phyloP scores from a whole-genome alignment of 2,888 invertebrate genomes.

The Thecophora atra region DNA sequence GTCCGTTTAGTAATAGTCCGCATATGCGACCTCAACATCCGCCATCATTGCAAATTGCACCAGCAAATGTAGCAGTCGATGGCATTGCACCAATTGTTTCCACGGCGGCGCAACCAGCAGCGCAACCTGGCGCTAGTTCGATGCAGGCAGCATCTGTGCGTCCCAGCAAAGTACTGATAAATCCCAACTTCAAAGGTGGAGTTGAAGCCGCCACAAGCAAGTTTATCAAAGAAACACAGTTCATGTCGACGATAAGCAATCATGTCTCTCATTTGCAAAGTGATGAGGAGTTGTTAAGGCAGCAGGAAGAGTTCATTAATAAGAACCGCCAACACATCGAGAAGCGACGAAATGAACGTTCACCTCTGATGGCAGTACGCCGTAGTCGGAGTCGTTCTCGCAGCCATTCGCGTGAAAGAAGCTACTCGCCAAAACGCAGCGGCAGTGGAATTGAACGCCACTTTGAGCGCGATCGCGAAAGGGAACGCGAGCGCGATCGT shows the following conservation, averaged over 20 bases:
- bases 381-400: conserved; percentile 57
- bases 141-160: conserved; percentile 44
- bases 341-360: conserved; percentile 63
- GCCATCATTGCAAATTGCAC: conserved; percentile 45
- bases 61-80: conserved; percentile 31
- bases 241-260: conserved; percentile 61
- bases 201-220: conserved; percentile 66
- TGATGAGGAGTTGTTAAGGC: conserved; percentile 64
- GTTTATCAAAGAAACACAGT: conserved; percentile 66
- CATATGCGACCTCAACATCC: conserved; percentile 49
- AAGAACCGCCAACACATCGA: conserved; percentile 66
- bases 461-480: conserved; percentile 51
- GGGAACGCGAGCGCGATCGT: conserved; percentile 52
- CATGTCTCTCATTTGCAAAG: conserved; percentile 56
- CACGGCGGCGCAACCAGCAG: background rate
- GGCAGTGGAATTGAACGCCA: conserved; percentile 41
- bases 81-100: conserved; percentile 35
- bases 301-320: conserved; percentile 66
- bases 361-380: conserved; percentile 52
- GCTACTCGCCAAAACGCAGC: conserved; percentile 58
- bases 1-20: conserved; percentile 54
- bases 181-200: conserved; percentile 66
- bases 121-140: conserved; percentile 21
- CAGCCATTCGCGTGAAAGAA: conserved; percentile 63
- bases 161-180: conserved; percentile 62